phyloP scores from a whole-genome alignment of 2,888 invertebrate genomes.

The Euphydryas editha region DNA sequence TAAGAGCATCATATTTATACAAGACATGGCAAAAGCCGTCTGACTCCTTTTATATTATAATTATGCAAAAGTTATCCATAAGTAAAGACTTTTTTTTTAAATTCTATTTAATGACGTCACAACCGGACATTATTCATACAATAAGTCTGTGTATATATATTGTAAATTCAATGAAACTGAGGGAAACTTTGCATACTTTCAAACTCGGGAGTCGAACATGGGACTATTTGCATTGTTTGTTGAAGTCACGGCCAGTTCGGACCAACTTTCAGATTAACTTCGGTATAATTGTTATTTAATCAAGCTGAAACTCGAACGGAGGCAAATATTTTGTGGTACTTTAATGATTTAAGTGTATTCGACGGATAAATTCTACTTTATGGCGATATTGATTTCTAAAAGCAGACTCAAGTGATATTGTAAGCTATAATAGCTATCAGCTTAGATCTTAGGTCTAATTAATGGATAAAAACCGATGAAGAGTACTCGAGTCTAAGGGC shows the following conservation, averaged over 20 bases:
- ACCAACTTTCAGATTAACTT: constrained; percentile 30
- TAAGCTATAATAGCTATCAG: background rate
- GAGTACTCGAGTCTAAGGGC: too few species aligned
- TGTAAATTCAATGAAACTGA: constrained; percentile 29
- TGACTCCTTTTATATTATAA: too few species aligned
- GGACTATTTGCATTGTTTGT: constrained; percentile 38
- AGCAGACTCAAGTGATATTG: constrained; percentile 1
- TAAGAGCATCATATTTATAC: too few species aligned
- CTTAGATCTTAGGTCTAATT: too few species aligned
- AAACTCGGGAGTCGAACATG: constrained; percentile 34
- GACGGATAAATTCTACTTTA: background rate
- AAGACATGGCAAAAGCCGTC: too few species aligned
- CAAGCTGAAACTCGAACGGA: constrained; percentile 23
- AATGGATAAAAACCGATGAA: too few species aligned
- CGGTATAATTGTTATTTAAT: constrained; percentile 37
- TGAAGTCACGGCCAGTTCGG: constrained; percentile 23
- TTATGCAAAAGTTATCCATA: background rate
- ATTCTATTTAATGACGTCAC: background rate
- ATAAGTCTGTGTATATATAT: constrained; percentile 21
- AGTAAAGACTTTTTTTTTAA: background rate
- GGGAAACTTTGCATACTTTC: constrained; percentile 27
- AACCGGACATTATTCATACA: background rate
- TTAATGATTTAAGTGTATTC: background rate
- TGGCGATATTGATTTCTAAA: background rate
- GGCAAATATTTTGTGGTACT: constrained; percentile 13